Conservation (phyloP, 2,797 vertebrate species). For the Phoxinus dragarum region DNA sequence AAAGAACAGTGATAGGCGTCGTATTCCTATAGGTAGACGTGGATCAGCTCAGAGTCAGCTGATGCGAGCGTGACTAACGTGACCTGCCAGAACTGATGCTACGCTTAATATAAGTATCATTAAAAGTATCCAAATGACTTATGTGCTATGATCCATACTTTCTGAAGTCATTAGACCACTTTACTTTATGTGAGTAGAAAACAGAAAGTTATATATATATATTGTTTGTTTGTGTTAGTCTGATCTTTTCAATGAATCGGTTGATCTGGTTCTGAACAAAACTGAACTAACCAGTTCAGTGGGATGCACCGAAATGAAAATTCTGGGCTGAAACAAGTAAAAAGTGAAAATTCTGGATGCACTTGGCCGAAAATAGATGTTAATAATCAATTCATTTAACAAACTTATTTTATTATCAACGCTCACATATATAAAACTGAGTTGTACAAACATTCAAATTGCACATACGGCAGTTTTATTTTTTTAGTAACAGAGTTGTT, state of each 20-base stretch:
- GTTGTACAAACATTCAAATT: no score
- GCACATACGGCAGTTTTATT: no score
- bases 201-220: not conserved
- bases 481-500: no score
- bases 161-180: conserved; percentile 1
- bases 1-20: no score
- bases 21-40: no score
- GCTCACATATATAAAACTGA: no score
- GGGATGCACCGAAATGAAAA: not conserved
- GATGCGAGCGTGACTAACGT: no score
- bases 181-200: not conserved
- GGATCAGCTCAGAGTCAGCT: no score
- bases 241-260: not conserved
- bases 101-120: not conserved
- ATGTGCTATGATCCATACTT: not conserved
- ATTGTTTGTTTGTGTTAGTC: not conserved
- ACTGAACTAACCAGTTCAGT: not conserved
- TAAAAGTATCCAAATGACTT: not conserved
- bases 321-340: not conserved
- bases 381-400: not conserved
- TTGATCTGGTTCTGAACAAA: not conserved
- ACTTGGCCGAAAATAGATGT: not conserved
- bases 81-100: no score
- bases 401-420: not conserved
- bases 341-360: no score